Conservation (phyloP, 64 coral and sea anemone genomes). For the Porites lutea region DNA sequence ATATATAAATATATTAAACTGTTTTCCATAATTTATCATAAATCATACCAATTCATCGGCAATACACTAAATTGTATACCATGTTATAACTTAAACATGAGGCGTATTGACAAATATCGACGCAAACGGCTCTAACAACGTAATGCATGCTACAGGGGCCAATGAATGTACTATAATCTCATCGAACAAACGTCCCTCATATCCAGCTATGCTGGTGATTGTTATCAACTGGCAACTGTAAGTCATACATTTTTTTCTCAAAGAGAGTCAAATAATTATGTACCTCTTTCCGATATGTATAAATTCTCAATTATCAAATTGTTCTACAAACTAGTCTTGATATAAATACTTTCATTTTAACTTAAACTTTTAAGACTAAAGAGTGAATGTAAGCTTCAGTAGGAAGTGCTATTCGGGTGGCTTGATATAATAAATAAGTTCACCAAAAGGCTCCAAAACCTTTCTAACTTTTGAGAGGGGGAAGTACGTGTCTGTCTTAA, state of each 20-base stretch:
- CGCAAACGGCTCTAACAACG: too few relatives aligned
- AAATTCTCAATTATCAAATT: conserved; percentile 18
- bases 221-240: background rate
- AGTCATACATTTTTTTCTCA: background rate
- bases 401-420: background rate
- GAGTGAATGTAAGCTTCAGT: background rate
- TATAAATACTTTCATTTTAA: conserved; percentile 20
- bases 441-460: background rate
- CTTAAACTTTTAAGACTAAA: background rate
- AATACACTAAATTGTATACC: background rate
- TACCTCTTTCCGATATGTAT: background rate
- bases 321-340: background rate
- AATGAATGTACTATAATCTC: background rate
- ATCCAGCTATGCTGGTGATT: conserved; percentile 22
- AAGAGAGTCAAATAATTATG: background rate
- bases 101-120: background rate
- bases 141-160: too few relatives aligned
- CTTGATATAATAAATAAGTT: conserved; percentile 25
- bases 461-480: conserved; percentile 19
- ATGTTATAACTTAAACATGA: background rate
- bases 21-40: background rate
- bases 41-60: background rate
- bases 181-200: background rate
- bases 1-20: conserved; percentile 34
- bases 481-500: conserved; percentile 6